Base-by-base conservation (phyloP, 2,113 vertebrate species). In the Lucifuga dentata region DNA sequence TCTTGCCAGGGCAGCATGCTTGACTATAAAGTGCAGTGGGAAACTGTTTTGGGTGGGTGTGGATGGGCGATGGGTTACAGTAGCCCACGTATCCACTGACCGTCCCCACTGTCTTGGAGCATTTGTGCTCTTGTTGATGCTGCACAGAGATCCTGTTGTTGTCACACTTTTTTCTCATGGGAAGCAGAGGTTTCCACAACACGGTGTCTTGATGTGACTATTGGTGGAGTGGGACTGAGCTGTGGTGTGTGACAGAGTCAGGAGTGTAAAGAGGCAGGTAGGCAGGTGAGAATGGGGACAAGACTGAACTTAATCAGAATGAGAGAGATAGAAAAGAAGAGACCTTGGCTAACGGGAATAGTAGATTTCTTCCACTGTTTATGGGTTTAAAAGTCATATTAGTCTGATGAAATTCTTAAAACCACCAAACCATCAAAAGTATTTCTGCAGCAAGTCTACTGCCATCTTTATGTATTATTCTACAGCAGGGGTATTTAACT, bases 381-480 rank as follows among this genome's bases (percentile, higher is more conserved):
- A n/a, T n/a, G n/a, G n/a, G n/a, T n/a, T n/a, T n/a, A n/a, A n/a
- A n/a, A n/a, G n/a, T n/a, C n/a, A n/a, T n/a, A n/a, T n/a, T n/a
- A n/a, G n/a, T n/a, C n/a, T n/a, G n/a, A n/a, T n/a, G n/a, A n/a
- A n/a, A n/a, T n/a, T n/a, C n/a, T n/a, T n/a, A n/a, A n/a, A n/a
- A n/a, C n/a, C n/a, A n/a, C n/a, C n/a, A 73, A n/a, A 10, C 43
- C 56, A 63, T 73, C 73, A 55, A 17, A 45, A 51, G 43, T 39
- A 36, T 67, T 38, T 50, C 50, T 60, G 13, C 40, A 17, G 33
- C 1, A 3, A 35, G 40, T 6, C 21, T 24, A 19, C 36, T 56
- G 58, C 49, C 68, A 69, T 48, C 57, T 59, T 36, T 48, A 16
- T 39, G 58, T 52, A 49, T 52, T 58, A 70, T 77, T 50, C 68